phyloP scores from a whole-genome alignment of 1,140 invertebrate species.

The Leptinotarsa undecemlineata region DNA sequence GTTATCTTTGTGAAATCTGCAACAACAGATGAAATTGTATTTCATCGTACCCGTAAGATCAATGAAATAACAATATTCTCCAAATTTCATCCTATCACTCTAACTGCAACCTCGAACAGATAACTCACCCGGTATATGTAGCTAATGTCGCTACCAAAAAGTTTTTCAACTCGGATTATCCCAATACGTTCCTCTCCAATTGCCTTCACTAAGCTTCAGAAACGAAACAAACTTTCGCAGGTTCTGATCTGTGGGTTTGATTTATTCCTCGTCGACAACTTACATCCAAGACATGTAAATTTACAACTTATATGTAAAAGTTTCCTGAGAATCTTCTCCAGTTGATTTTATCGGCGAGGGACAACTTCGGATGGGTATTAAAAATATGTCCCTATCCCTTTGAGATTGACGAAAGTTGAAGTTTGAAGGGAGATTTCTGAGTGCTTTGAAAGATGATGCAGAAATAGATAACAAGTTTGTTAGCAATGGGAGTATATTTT shows the following conservation, averaged over 20 bases:
- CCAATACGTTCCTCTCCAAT: constrained; percentile 26
- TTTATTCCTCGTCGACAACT: constrained; percentile 38
- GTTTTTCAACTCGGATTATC: too few relatives aligned
- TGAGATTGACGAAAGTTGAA: neutral
- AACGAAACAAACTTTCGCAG: constrained; percentile 27
- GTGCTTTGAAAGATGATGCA: neutral
- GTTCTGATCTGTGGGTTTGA: constrained; percentile 21
- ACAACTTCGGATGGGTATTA: constrained; percentile 15
- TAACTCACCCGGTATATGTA: too few relatives aligned
- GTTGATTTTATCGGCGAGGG: constrained; percentile 13
- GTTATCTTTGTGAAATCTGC: too few relatives aligned
- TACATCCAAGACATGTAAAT: constrained; percentile 20
- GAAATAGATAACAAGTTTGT: neutral
- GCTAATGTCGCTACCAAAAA: too few relatives aligned
- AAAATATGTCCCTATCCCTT: constrained; percentile 13
- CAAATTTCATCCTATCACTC: too few relatives aligned
- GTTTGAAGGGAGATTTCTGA: neutral
- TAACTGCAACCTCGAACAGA: too few relatives aligned
- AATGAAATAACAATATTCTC: too few relatives aligned
- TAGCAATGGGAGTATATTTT: too few relatives aligned
- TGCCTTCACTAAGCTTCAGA: constrained; percentile 35
- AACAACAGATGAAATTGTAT: too few relatives aligned
- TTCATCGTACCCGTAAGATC: too few relatives aligned
- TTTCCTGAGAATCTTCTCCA: constrained; percentile 1
- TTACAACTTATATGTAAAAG: constrained; percentile 22